Evolutionary conservation across 2,797 vertebrate genomes (phyloP), one percentile per base, ranked within the genome.

Genomic region (Orestias chungarensis): DNA sequence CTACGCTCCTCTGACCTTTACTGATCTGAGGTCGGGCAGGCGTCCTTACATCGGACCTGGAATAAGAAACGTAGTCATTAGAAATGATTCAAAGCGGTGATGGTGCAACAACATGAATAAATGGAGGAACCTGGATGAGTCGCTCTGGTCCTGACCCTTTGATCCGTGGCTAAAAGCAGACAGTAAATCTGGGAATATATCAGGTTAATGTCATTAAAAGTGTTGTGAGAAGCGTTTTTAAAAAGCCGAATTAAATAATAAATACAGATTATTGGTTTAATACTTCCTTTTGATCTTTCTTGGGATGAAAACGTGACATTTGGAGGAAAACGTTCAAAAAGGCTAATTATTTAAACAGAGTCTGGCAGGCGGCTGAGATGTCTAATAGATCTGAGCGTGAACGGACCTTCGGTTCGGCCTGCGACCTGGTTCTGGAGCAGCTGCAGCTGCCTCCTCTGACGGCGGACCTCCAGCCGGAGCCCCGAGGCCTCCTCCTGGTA

Each of bases 401-500:
- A 18, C 62, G 2, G 0, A 87, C 87, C 82, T 11, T 1, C 1
- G 29, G 33, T 12, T 6, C 1, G 0, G 29, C 15, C 64, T 0
- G 11, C 0, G 27, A 57, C 12, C 70, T 0, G 55, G 0, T 47
- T 55, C 79, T 67, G 82, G 35, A 71, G 76, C 0, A 47, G 50
- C 71, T 87, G 76, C 88, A 86, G 80, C 73, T 85, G 81, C 0
- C 12, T 54, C 76, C 23, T 66, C 82, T 85, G 89, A 50, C 76
- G 85, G 17, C 33, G 49, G 0, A 88, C 57, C 85, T 88, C 66
- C 68, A 1, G 46, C 0, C 76, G 73, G 64, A 76, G 78, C 40
- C 79, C 81, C 66, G 79, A 40, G 2, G 82, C 87, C 74, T 89
- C 85, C 43, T 78, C 87, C 82, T 91, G 88, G 14, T 84, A 89